Percentiles rank a stretch among this genome's conserved stretches.
phyloP scores from a whole-genome alignment of 2,113 vertebrate genomes.

The Rhea pennata region DNA sequence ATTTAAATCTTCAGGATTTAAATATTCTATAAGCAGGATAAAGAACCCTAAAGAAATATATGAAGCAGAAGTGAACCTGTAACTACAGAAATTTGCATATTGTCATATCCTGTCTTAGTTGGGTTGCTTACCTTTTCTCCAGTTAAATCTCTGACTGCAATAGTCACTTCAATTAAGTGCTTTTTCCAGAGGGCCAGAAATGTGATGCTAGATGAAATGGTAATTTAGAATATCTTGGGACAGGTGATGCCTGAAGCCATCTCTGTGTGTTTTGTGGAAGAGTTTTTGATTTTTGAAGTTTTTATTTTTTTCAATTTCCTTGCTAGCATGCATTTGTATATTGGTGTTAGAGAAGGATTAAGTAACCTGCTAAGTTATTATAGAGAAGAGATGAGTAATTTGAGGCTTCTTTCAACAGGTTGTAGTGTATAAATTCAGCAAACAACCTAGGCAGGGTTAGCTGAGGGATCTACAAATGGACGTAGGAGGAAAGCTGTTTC shows the following conservation, averaged over 20 bases:
- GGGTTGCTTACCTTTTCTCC: neutral
- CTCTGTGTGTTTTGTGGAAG: neutral
- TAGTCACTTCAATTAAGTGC: neutral
- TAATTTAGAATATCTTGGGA: neutral
- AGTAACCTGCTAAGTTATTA: neutral
- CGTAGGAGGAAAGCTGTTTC: neutral
- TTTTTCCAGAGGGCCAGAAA: neutral
- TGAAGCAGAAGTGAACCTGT: neutral
- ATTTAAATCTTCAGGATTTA: neutral
- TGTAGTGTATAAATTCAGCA: neutral
- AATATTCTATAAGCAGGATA: neutral
- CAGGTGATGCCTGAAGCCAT: neutral
- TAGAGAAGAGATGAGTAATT: neutral
- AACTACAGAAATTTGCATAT: neutral
- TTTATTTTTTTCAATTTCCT: neutral
- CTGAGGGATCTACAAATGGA: neutral
- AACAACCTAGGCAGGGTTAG: neutral
- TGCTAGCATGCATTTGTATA: neutral
- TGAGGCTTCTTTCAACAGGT: neutral
- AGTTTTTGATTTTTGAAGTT: neutral
- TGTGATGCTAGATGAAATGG: neutral
- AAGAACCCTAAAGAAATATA: neutral
- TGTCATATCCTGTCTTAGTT: neutral
- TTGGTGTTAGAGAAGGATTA: neutral
- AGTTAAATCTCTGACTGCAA: neutral